phyloP scores from a whole-genome alignment of 2,113 vertebrate genomes.

The Empidonax traillii region DNA sequence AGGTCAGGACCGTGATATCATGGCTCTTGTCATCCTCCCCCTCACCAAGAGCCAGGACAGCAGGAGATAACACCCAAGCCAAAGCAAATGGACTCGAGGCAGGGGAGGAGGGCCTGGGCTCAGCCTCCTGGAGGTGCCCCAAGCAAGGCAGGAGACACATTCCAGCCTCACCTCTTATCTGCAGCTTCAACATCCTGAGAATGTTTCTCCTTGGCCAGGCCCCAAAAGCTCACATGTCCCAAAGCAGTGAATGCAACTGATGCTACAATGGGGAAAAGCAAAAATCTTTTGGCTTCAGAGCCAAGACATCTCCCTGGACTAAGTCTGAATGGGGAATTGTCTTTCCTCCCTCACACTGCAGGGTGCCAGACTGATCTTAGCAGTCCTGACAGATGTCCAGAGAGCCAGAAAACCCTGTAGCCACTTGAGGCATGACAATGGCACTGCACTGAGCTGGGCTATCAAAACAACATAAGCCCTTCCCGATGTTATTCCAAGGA shows the following conservation, averaged over 20 bases:
- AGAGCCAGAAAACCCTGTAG: neutral
- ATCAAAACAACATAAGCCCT: neutral
- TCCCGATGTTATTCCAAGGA: neutral
- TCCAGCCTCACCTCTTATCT: slow-evolving; percentile 24
- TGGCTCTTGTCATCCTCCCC: neutral
- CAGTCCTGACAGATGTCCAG: neutral
- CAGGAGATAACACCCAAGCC: neutral
- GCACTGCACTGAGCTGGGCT: neutral
- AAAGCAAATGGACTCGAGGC: neutral
- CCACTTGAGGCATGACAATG: neutral
- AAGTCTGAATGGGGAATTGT: neutral
- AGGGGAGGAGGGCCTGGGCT: neutral
- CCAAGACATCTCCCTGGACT: neutral
- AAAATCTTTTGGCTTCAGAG: neutral
- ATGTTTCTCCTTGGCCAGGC: neutral
- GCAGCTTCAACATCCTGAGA: neutral
- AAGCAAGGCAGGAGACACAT: neutral
- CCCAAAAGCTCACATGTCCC: neutral
- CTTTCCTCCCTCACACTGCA: neutral
- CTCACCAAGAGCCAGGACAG: neutral
- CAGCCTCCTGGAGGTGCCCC: neutral
- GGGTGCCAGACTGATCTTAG: neutral
- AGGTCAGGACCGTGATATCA: neutral
- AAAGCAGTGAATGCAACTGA: neutral
- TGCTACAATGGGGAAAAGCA: neutral